Evolutionary conservation across 2,797 vertebrate genomes (phyloP).

Genomic region (Microctenopoma stevenorrisi): DNA sequence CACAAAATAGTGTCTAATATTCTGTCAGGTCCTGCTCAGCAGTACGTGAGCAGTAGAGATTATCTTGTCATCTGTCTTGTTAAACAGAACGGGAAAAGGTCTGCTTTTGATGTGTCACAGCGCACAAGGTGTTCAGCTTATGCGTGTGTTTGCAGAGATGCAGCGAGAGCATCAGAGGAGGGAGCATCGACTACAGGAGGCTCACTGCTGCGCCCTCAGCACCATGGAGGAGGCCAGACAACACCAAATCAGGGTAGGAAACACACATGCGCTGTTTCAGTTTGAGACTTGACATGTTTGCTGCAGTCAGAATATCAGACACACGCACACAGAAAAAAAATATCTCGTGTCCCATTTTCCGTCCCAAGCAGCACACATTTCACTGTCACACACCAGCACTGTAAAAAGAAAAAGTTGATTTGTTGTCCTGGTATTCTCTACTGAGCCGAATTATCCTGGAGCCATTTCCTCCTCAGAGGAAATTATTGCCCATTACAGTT

Average conservation of each 20-base stretch:
- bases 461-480: constrained; percentile 29
- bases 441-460: neutral
- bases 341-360: neutral
- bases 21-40: neutral
- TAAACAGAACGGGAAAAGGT: neutral
- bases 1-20: too few species aligned
- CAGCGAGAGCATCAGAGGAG: constrained; percentile 93
- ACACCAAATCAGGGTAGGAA: constrained; percentile 90
- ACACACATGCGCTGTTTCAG: neutral
- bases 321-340: neutral
- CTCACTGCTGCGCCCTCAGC: constrained; percentile 94
- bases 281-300: neutral
- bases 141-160: constrained; percentile 79
- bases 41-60: neutral
- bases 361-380: neutral
- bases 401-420: constrained; percentile 6
- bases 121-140: neutral
- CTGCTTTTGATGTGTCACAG: neutral
- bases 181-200: constrained; percentile 93
- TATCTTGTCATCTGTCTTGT: neutral
- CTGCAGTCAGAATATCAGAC: neutral
- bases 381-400: neutral
- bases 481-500: constrained; percentile 13
- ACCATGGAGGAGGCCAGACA: constrained; percentile 94
- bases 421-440: constrained; percentile 5